phyloP scores from a whole-genome alignment of 1,140 invertebrate species.

The Platorchestia sp. region DNA sequence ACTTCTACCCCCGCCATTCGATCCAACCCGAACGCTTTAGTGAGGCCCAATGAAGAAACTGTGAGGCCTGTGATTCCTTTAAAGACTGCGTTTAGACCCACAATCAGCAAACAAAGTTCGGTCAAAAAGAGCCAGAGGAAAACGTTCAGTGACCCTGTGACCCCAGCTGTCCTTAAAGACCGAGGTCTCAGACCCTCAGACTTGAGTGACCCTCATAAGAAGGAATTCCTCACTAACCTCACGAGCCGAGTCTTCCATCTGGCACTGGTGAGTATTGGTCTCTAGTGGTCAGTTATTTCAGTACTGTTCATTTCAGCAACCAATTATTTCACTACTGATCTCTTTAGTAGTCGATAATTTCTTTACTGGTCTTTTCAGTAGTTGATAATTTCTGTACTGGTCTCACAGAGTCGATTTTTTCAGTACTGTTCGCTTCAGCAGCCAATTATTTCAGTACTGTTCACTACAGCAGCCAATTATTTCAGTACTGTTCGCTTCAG shows the following conservation, averaged over 20 bases:
- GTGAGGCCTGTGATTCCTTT: conserved; percentile 3
- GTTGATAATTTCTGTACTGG: too few species aligned
- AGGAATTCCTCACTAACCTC: conserved; percentile 83
- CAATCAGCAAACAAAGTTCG: conserved; percentile 8
- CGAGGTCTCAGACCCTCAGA: conserved; percentile 88
- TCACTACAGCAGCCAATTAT: too few species aligned
- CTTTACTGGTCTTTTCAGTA: too few species aligned
- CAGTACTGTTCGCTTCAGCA: too few species aligned
- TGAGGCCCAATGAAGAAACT: not conserved
- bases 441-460: too few species aligned
- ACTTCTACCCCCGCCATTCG: not conserved
- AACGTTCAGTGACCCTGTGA: conserved; percentile 61
- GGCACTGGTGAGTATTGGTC: conserved; percentile 76
- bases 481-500: too few species aligned
- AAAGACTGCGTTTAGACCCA: conserved; percentile 39
- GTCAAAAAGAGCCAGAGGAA: not conserved
- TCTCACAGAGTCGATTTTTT: too few species aligned
- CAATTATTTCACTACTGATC: too few species aligned
- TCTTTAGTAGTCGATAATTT: too few species aligned
- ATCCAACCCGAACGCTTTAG: conserved; percentile 14
- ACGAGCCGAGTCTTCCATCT: conserved; percentile 84
- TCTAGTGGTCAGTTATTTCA: too few species aligned
- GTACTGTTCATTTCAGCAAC: too few species aligned
- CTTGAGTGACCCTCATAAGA: conserved; percentile 83
- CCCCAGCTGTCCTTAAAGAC: conserved; percentile 74